Conservation (phyloP, 2,888 invertebrate species). For the Polymixis flavicincta region DNA sequence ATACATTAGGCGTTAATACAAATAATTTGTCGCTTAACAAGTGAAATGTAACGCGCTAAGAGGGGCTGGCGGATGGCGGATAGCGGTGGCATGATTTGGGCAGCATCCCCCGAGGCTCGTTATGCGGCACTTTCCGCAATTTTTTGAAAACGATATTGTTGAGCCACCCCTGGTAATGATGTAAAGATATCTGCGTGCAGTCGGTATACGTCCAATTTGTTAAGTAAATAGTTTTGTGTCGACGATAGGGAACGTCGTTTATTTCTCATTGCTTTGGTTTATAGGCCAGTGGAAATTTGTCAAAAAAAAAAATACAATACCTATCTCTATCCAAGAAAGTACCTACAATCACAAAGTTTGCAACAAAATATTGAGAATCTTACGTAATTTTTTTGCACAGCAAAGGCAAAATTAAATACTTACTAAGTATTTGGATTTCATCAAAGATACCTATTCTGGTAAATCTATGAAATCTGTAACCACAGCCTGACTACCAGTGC, state of each 20-base stretch:
- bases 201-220: conserved; percentile 52
- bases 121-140: conserved; percentile 69
- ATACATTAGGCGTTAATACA: conserved; percentile 57
- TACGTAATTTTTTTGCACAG: not conserved
- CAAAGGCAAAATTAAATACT: not conserved
- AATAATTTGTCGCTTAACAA: conserved; percentile 54
- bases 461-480: not conserved
- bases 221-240: conserved; percentile 55
- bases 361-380: not conserved
- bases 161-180: conserved; percentile 69
- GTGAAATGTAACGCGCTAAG: conserved; percentile 43
- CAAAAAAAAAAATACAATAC: too few species aligned
- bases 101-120: conserved; percentile 66
- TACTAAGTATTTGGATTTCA: not conserved
- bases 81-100: conserved; percentile 38
- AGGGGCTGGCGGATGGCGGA: conserved; percentile 33
- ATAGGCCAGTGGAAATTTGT: accelerated
- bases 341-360: not conserved
- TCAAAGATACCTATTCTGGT: not conserved
- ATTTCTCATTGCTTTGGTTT: not conserved
- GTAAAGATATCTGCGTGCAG: conserved; percentile 68
- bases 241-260: conserved; percentile 16
- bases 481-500: too few species aligned
- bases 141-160: conserved; percentile 78
- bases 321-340: not conserved